phyloP scores from a whole-genome alignment of 1,140 invertebrate species.

The Listronotus oregonensis region DNA sequence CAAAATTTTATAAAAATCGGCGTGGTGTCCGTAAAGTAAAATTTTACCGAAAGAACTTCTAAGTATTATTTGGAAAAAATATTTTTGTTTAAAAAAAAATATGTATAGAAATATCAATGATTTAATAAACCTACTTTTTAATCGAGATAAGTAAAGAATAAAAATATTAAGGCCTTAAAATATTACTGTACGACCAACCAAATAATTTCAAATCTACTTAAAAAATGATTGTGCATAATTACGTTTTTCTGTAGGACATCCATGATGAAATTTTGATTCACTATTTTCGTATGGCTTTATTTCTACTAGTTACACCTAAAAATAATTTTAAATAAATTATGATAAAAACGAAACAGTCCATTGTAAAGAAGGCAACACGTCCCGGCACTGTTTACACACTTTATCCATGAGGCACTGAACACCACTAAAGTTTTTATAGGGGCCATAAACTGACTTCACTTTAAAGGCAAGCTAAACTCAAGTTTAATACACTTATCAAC shows the following conservation, averaged over 20 bases:
- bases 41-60: too few relatives aligned
- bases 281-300: slow-evolving; percentile 37
- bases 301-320: slow-evolving; percentile 49
- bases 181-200: neutral
- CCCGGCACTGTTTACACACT: slow-evolving; percentile 6
- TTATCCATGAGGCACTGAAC: slow-evolving; percentile 6
- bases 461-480: too few relatives aligned
- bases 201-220: slow-evolving; percentile 12
- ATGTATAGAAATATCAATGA: too few relatives aligned
- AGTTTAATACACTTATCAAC: too few relatives aligned
- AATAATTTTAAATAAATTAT: slow-evolving; percentile 42
- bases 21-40: too few relatives aligned
- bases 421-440: slow-evolving; percentile 1
- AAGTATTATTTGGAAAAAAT: too few relatives aligned
- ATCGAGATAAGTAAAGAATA: neutral
- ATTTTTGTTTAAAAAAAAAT: too few relatives aligned
- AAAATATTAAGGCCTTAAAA: neutral
- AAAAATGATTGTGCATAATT: slow-evolving; percentile 38
- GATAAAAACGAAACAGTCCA: slow-evolving; percentile 29
- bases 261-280: slow-evolving; percentile 46
- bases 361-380: slow-evolving; percentile 37
- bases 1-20: too few relatives aligned
- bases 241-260: slow-evolving; percentile 52
- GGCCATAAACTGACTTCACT: too few relatives aligned
- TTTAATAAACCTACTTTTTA: too few relatives aligned